A percentile compares a stretch with the other conserved stretches of the same genome.
These are phyloP conservation scores for Steinernema carpocapsae DNA, from an alignment of 2,888 invertebrate genomes.

Conservation along the genomic window DNA sequence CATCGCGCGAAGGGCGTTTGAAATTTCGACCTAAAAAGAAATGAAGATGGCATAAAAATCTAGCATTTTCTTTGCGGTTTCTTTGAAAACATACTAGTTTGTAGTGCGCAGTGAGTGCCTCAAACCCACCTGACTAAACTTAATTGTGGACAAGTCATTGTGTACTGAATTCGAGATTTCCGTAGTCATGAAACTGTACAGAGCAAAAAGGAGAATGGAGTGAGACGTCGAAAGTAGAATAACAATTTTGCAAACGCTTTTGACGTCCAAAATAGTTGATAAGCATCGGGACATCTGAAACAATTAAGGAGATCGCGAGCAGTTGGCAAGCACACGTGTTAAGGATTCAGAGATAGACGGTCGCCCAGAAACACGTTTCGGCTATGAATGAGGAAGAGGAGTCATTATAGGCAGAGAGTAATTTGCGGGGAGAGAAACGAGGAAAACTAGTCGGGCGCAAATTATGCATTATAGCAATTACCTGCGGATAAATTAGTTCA, in stretches of 20 bases:
- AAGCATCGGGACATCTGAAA: conserved; percentile 6
- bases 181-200: neutral
- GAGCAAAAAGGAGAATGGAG: neutral
- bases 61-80: neutral
- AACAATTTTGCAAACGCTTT: neutral
- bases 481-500: neutral
- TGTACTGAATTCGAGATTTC: neutral
- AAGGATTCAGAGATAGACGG: too few species aligned
- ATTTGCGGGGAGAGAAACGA: conserved; percentile 10
- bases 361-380: conserved; percentile 3
- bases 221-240: neutral
- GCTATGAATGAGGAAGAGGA: neutral
- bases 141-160: neutral
- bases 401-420: conserved; percentile 23
- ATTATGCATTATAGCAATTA: conserved; percentile 9
- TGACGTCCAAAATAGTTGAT: neutral
- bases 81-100: too few species aligned
- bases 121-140: neutral
- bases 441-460: conserved; percentile 11
- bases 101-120: too few species aligned
- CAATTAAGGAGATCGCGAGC: neutral
- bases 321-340: too few species aligned
- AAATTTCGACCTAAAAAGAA: conserved; percentile 1
- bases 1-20: neutral
- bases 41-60: too few species aligned